Evolutionary conservation across 2,888 invertebrate species (phyloP), one percentile per base, ranked within the genome.

Genomic region (Dicranocentrus wangi): DNA sequence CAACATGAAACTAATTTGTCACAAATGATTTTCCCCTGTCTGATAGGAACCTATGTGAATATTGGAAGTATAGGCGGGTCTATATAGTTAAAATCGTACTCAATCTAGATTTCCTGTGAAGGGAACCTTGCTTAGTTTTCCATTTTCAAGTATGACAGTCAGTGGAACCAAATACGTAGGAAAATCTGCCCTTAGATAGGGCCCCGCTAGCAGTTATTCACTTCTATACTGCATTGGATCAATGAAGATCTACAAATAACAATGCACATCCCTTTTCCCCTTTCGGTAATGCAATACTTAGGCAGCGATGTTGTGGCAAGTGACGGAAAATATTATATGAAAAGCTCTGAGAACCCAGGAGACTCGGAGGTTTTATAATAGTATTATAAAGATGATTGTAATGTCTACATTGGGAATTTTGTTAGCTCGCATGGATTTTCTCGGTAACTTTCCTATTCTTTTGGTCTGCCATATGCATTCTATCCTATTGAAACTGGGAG

Each of bases 1-100:
- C 43, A 76, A 32, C 68, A 47, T 68, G 60, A 76, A 66, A 76
- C 77, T 77, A 77, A 77, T 77, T 77, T 77, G 77, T 77, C 77
- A 69, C 77, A 69, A 69, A 47, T 60, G 51, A 61, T 69, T 77
- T 61, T 53, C 68, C 47, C 65, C 8, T 27, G 58, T 42, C 23
- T 15, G 17, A 21, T 19, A 3, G 3, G 5, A 60, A 8, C 61
- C 17, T 61, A 19, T 61, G 32, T 28, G n/a, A 19, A 55, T 55
- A 55, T 23, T 5, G 2, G 13, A 47, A 8, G 51, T 51, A 32
- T 10, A 32, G 3, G 32, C 10, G 10, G 5, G 10, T 7, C 32
- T 32, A 32, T 32, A 32, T n/a, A 32, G 32, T 32, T 32, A 3
- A n/a, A n/a, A n/a, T n/a, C n/a, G n/a, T n/a, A n/a, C n/a, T n/a